Base-by-base conservation (phyloP, 2,888 invertebrate genomes). In the Eristalis arbustorum region DNA sequence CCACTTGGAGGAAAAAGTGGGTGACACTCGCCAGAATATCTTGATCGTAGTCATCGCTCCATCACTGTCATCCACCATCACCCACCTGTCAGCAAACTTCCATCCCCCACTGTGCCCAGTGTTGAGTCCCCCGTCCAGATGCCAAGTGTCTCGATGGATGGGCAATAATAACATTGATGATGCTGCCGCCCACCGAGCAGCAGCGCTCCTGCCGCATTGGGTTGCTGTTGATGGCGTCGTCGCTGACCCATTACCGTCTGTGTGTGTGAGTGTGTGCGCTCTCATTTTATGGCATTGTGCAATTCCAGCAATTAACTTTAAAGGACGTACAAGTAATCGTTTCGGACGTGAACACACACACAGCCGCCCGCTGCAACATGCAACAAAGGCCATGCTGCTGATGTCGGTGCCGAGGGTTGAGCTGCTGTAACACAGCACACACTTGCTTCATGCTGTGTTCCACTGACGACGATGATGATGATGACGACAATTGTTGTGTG, bases 231-330 rank as follows among this genome's bases (percentile, higher is more conserved):
- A 68, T 62, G 63, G 76, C 31, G 61, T 63, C 31, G 61, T 63
- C 74, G 76, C 82, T 85, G 82, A 85, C 85, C 85, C 85, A 85
- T 85, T 85, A 85, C 85, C 85, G 62, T n/a, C n/a, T n/a, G n/a
- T n/a, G n/a, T n/a, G n/a, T n/a, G n/a, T n/a, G n/a, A n/a, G 82
- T 79, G 56, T 72, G 66, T 83, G 83, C 75, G 72, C 77, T 84
- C 80, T 72, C 75, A 67, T 74, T 83, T 80, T 75, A 84, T 84
- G 72, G 83, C 75, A 82, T 88, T 84, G 83, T 87, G 88, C 85
- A 88, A 81, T 82, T 84, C 84, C 88, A 88, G 82, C 89, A 89
- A 89, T 88, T 89, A 89, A 88, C 88, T 89, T 89, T 89, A 88
- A 89, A 88, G 88, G 89, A 88, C 88, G 88, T 82, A 88, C 84